Percentiles rank a stretch among this genome's conserved stretches.
phyloP scores from a whole-genome alignment of 2,888 invertebrate genomes.

The Polydrusus tereticollis region DNA sequence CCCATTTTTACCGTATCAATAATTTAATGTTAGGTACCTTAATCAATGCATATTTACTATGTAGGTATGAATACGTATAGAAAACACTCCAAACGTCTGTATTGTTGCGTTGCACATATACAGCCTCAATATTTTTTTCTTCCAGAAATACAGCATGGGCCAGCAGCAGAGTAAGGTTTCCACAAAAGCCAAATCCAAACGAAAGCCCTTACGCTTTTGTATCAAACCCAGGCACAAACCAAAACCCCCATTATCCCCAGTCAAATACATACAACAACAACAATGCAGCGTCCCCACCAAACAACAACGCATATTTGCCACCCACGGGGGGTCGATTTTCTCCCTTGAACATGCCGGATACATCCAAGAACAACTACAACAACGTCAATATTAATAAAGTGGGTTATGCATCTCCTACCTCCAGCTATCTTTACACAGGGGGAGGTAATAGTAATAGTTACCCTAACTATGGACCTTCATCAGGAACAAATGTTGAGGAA shows the following conservation, averaged over 20 bases:
- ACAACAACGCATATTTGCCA: slow-evolving; percentile 19
- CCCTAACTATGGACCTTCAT: background rate
- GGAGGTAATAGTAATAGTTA: background rate
- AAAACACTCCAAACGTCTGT: too few relatives aligned
- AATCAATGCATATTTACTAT: too few relatives aligned
- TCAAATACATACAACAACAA: background rate
- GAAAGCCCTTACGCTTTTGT: slow-evolving; percentile 43
- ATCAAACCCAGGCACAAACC: slow-evolving; percentile 6
- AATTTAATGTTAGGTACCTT: too few relatives aligned
- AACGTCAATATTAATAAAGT: slow-evolving; percentile 15
- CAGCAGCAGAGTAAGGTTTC: slow-evolving; percentile 60
- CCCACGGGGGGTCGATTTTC: background rate
- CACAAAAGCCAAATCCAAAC: slow-evolving; percentile 50
- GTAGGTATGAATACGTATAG: too few relatives aligned
- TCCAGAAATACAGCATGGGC: slow-evolving; percentile 60
- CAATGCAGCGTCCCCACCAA: background rate
- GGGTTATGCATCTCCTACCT: slow-evolving; percentile 18
- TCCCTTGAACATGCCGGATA: background rate
- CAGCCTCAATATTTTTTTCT: too few relatives aligned
- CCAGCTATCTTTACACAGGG: background rate
- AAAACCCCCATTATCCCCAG: background rate
- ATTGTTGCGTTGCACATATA: too few relatives aligned
- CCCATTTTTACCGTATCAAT: too few relatives aligned
- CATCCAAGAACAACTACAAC: background rate
- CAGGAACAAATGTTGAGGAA: slow-evolving; percentile 35